These are phyloP conservation scores for Lamellibrachia luymesi DNA, from an alignment of 1,140 invertebrate genomes.

Conservation along the genomic window DNA sequence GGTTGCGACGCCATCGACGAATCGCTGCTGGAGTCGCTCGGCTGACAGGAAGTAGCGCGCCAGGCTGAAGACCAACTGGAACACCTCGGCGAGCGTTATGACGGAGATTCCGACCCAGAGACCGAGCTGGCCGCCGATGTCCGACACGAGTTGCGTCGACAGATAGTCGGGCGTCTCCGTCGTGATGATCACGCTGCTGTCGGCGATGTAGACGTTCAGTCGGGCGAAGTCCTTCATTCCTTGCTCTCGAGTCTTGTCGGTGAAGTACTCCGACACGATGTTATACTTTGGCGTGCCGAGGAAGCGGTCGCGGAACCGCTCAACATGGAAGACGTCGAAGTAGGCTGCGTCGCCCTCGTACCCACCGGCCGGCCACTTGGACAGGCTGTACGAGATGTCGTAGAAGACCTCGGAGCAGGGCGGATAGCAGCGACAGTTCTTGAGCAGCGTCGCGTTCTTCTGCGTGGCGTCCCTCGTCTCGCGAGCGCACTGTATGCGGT, in stretches of 20 bases:
- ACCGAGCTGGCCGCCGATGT: slow-evolving; percentile 28
- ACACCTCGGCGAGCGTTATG: slow-evolving; percentile 25
- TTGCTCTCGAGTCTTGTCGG: background rate
- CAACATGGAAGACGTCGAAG: slow-evolving; percentile 27
- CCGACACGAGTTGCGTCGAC: slow-evolving; percentile 24
- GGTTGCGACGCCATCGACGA: background rate
- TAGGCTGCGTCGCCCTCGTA: slow-evolving; percentile 27
- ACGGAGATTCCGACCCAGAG: slow-evolving; percentile 26
- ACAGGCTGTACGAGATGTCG: slow-evolving; percentile 24
- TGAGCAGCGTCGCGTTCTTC: slow-evolving; percentile 19
- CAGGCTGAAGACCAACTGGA: slow-evolving; percentile 12
- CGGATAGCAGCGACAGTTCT: slow-evolving; percentile 16
- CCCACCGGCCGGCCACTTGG: slow-evolving; percentile 24
- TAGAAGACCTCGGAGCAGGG: slow-evolving; percentile 24
- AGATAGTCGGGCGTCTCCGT: slow-evolving; percentile 22
- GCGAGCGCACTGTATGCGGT: slow-evolving; percentile 20
- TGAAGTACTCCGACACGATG: slow-evolving; percentile 20
- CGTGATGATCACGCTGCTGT: slow-evolving; percentile 25
- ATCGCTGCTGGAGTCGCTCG: slow-evolving; percentile 6
- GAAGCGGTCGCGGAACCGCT: slow-evolving; percentile 23
- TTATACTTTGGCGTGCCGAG: slow-evolving; percentile 21
- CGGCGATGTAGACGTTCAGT: slow-evolving; percentile 27
- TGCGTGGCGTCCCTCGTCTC: background rate
- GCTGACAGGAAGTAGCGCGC: background rate
- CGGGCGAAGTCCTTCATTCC: slow-evolving; percentile 24